phyloP scores from a whole-genome alignment of 2,113 vertebrate genomes.

The Rhombomys opimus region DNA sequence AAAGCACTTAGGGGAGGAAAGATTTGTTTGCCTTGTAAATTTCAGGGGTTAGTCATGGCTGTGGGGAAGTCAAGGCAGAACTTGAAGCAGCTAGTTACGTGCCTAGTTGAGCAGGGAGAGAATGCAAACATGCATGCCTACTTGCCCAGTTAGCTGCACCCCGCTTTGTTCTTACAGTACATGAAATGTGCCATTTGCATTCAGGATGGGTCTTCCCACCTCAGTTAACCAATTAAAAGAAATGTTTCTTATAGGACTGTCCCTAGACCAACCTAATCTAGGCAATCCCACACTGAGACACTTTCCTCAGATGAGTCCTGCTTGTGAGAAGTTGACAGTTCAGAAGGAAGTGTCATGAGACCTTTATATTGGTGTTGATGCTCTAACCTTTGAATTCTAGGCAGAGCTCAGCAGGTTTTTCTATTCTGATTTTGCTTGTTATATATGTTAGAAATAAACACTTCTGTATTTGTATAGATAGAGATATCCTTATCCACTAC shows the following conservation, averaged over 20 bases:
- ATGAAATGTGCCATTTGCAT: neutral
- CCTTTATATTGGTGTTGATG: neutral
- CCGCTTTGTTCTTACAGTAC: neutral
- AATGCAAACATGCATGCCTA: neutral
- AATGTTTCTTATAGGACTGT: neutral
- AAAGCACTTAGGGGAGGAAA: neutral
- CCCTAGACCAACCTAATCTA: neutral
- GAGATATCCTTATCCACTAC: neutral
- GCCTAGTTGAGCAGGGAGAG: neutral
- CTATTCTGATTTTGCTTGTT: neutral
- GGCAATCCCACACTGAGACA: neutral
- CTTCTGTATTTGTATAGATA: neutral
- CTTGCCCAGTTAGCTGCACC: neutral
- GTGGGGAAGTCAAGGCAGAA: neutral
- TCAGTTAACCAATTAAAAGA: neutral
- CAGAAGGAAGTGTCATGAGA: neutral
- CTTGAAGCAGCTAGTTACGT: neutral
- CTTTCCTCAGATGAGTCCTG: neutral
- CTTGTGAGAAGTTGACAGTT: neutral
- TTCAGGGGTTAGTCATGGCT: neutral
- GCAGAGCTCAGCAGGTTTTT: constrained; percentile 31
- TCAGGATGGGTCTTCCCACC: neutral
- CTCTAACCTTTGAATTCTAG: neutral
- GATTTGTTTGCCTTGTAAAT: neutral
- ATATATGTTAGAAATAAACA: neutral